Base-by-base conservation (phyloP, 92 coral and sea anemone genomes). In the Porites cylindrica region DNA sequence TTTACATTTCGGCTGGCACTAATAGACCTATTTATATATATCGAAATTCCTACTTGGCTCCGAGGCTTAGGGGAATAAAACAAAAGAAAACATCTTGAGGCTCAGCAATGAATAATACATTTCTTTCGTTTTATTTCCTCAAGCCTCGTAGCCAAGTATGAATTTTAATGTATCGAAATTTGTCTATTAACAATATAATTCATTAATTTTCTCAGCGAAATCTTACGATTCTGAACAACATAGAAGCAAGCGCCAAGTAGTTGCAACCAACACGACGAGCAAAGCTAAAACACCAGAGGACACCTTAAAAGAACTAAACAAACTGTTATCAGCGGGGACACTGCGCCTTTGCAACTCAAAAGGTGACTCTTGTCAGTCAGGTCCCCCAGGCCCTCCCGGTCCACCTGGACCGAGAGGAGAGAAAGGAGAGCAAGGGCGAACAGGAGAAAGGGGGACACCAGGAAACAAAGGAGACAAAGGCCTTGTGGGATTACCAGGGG, bases 391-490 rank as follows among this genome's bases (percentile, higher is more conserved):
- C 52, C 75, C 19, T 70, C 56, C 75, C 53, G 23, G 75, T 32
- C 53, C 53, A 14, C 75, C 53, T 12, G 75, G 75, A 2, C 8
- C 53, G 53, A 70, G 12, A 13, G 75, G 75, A 70, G 51, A 70
- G 20, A 70, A 70, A 70, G 75, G 75, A 38, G 38, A 12, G 1
- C 72, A 47, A 47, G 72, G 72, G 26, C 72, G 72, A 67, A 67
- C 43, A 24, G 72, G 72, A 21, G 43, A 67, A 24, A 67, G 26
- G 26, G 71, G 72, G 10, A 67, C 18, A 67, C 24, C 38, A 17
- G 72, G 72, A 67, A 24, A 8, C 72, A 67, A 72, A 72, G 77
- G 77, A n/a, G 77, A 72, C 51, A 53, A 43, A 75, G 79, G 79
- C 8, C 53, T 19, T 21, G 23, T 75, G 79, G 79, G 79, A 75